phyloP scores from a whole-genome alignment of 2,888 invertebrate genomes.

The Myathropa florea region DNA sequence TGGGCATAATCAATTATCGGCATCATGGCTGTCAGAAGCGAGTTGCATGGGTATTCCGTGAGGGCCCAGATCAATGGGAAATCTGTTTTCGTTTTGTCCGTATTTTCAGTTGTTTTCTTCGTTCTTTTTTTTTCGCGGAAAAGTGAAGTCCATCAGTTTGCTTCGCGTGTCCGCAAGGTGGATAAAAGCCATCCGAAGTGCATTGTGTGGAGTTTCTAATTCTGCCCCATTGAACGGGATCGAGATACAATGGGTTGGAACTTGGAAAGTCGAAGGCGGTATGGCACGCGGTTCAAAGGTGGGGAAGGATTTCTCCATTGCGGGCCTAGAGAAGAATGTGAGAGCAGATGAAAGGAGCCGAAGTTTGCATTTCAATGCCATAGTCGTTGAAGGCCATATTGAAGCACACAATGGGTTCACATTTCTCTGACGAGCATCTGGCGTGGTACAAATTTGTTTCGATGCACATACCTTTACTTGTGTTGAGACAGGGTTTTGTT shows the following conservation, averaged over 20 bases:
- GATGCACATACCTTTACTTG: too few species aligned
- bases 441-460: not conserved
- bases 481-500: too few species aligned
- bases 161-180: not conserved
- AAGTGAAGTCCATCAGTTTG: slow-evolving; percentile 20
- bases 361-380: not conserved
- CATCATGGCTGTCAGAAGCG: slow-evolving; percentile 8
- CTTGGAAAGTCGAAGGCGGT: slow-evolving; percentile 5
- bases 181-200: slow-evolving; percentile 7
- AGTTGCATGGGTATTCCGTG: not conserved
- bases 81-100: slow-evolving; percentile 19
- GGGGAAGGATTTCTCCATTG: slow-evolving; percentile 12
- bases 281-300: slow-evolving; percentile 1
- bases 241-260: not conserved
- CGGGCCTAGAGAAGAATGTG: not conserved
- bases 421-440: not conserved
- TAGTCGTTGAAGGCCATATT: not conserved
- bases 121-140: slow-evolving; percentile 22
- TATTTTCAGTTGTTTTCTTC: slow-evolving; percentile 15
- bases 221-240: slow-evolving; percentile 11
- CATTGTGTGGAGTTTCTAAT: slow-evolving; percentile 31
- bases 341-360: not conserved
- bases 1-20: slow-evolving; percentile 39
- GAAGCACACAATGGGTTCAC: not conserved
- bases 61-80: slow-evolving; percentile 8